These are phyloP conservation scores for Tetragonula carbonaria DNA, from an alignment of 2,888 invertebrate genomes.

Conservation along the genomic window DNA sequence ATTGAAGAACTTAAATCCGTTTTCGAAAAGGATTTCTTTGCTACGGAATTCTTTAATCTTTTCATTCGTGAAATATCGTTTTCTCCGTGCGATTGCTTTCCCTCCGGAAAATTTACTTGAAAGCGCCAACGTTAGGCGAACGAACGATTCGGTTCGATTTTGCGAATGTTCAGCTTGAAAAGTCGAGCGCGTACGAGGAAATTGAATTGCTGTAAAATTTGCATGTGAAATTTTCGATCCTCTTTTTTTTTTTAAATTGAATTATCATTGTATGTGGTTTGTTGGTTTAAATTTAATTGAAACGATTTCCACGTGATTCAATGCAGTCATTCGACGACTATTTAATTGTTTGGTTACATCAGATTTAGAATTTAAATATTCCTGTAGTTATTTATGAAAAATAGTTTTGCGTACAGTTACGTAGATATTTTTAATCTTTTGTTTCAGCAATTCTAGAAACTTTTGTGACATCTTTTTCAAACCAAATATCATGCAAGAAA, in stretches of 20 bases:
- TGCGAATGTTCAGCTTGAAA: background rate
- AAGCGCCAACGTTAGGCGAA: background rate
- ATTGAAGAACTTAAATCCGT: conserved; percentile 9
- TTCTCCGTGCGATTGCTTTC: too few relatives aligned
- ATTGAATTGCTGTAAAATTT: background rate
- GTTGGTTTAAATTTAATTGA: background rate
- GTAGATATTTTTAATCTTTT: too few relatives aligned
- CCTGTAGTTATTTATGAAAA: too few relatives aligned
- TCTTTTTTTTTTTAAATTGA: background rate
- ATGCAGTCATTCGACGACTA: background rate
- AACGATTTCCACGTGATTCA: background rate
- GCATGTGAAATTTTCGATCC: background rate
- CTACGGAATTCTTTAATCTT: background rate
- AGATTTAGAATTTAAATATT: too few relatives aligned
- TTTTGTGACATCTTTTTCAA: too few relatives aligned
- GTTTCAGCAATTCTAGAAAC: too few relatives aligned
- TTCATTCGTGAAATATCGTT: background rate
- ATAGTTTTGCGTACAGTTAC: too few relatives aligned
- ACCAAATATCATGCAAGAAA: too few relatives aligned
- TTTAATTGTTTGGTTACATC: too few relatives aligned
- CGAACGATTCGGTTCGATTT: background rate
- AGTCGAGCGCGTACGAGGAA: background rate
- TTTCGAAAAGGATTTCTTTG: background rate
- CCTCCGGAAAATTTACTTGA: background rate
- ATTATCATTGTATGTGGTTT: background rate